Evolutionary conservation across 2,113 vertebrate genomes (phyloP), one percentile per base, ranked within the genome.

Genomic region (Hippopotamus amphibius): DNA sequence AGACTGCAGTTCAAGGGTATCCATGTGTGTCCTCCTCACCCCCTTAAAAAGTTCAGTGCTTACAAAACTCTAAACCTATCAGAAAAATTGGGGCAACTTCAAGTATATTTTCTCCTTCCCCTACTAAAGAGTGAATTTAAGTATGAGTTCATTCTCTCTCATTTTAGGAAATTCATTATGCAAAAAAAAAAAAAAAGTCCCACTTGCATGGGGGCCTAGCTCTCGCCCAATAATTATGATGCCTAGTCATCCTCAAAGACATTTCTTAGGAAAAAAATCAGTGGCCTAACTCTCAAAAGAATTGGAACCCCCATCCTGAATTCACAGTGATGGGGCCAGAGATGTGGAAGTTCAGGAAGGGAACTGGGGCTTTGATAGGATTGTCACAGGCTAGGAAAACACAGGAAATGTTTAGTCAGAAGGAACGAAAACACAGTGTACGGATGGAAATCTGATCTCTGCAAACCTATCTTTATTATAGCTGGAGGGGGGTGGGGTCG

Each of bases 401-500:
- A 59, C 21, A 66, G 88, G 95, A 71, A 76, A 33, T 66, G 65
- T 86, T 95, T 50, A 83, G 24, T 89, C 95, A 80, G 61, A 69
- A 86, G 96, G 93, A 96, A 93, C 1, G 22, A 68, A 96, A 94
- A 87, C 94, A 88, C 24, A 63, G 57, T 76, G 76, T 93, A 69
- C n/a, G 2, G 66, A 30, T 69, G 83, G 96, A 87, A 95, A 96
- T 93, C 96, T 95, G 93, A 95, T 93, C 96, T 86, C 86, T 0
- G 2, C 7, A 48, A 57, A 59, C 28, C 59, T 72, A 80, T 93
- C 97, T 97, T 97, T 83, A 94, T 87, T 69, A 55, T 19, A 66
- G 57, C 90, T 63, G 1, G 66, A 55, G 69, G 59, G n/a, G n/a
- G 17, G 53, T n/a, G 6, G 33, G 7, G 63, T 8, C 17, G 21